These are phyloP conservation scores for Cylindroiulus punctatus DNA, from an alignment of 2,888 invertebrate species.

Conservation along the genomic window DNA sequence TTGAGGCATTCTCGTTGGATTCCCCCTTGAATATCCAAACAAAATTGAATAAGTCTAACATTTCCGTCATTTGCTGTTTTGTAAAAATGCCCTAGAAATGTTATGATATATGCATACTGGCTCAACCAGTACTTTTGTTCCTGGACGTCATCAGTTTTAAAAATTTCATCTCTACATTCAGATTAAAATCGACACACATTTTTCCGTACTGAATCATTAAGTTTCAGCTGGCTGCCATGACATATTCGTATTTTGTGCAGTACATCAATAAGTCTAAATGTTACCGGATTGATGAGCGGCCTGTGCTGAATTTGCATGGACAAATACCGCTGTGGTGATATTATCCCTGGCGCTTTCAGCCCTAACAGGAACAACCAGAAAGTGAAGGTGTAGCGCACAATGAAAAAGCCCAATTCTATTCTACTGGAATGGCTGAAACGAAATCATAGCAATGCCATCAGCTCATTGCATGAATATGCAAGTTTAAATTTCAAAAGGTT, in stretches of 20 bases:
- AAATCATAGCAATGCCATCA: not conserved
- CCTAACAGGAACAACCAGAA: conserved; percentile 85
- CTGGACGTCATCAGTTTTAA: no score
- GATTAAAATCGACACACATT: no score
- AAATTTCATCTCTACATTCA: no score
- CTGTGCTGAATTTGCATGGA: conserved; percentile 35
- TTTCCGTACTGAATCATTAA: no score
- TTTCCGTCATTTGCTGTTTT: no score
- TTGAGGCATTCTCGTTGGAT: not conserved
- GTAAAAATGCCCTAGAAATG: no score
- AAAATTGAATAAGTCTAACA: not conserved
- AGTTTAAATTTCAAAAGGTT: no score
- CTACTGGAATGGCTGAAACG: conserved; percentile 70
- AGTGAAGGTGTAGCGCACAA: conserved; percentile 80
- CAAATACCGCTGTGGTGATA: not conserved
- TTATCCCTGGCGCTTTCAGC: conserved; percentile 81
- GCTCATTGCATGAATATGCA: not conserved
- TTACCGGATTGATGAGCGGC: conserved; percentile 34
- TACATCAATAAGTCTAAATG: not conserved
- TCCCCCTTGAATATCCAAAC: not conserved
- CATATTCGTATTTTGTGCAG: not conserved
- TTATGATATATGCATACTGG: no score
- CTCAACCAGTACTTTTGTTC: no score
- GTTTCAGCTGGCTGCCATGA: no score
- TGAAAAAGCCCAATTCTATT: conserved; percentile 87